phyloP scores from a whole-genome alignment of 1,140 invertebrate genomes.

The Eumaeus atala region DNA sequence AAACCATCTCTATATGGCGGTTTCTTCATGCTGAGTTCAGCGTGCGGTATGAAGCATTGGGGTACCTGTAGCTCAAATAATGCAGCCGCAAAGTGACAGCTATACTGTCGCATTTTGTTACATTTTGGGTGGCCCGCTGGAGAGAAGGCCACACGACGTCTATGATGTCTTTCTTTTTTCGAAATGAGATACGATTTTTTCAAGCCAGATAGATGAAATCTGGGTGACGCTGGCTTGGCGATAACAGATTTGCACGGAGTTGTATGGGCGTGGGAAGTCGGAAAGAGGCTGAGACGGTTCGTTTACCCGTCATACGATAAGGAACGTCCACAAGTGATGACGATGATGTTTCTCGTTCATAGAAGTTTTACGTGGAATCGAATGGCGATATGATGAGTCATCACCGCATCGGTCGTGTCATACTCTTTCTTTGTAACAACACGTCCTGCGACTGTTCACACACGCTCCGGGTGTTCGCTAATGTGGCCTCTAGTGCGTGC shows the following conservation, averaged over 20 bases:
- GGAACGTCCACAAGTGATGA: not conserved
- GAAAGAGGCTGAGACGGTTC: not conserved
- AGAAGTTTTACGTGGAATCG: slow-evolving; percentile 21
- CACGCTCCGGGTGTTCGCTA: not conserved
- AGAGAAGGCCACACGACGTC: no score
- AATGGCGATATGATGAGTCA: slow-evolving; percentile 34
- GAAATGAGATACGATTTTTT: no score
- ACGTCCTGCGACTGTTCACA: slow-evolving; percentile 33
- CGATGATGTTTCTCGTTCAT: not conserved
- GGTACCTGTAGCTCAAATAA: no score
- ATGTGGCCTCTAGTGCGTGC: slow-evolving; percentile 10
- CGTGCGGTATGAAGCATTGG: no score
- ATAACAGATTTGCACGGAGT: not conserved
- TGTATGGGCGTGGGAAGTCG: not conserved
- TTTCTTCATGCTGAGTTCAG: no score
- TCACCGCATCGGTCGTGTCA: slow-evolving; percentile 15
- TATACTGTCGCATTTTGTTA: no score
- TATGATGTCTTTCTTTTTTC: no score
- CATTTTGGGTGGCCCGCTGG: no score
- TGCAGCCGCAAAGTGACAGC: no score
- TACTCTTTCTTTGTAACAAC: slow-evolving; percentile 31
- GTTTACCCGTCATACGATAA: not conserved
- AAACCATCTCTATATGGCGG: no score
- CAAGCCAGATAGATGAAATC: no score
- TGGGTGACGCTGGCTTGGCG: not conserved